Conservation (phyloP, 2,113 vertebrate genomes). For the Parus major region DNA sequence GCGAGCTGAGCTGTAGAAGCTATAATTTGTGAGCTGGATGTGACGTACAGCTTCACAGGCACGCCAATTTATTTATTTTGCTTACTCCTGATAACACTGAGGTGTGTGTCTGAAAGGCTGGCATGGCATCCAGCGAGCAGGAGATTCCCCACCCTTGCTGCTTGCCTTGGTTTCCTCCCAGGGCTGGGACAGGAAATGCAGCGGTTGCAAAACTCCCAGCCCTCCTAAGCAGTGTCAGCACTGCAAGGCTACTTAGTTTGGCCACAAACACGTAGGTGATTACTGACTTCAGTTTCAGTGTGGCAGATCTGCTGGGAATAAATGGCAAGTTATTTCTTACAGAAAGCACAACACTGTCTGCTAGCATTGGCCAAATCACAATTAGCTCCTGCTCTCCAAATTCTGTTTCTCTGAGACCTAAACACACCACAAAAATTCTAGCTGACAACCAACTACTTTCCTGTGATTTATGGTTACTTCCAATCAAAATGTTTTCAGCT, state of each 20-base stretch:
- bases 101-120: neutral
- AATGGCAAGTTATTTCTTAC: neutral
- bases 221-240: neutral
- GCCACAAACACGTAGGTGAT: neutral
- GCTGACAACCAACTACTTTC: neutral
- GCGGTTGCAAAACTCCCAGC: neutral
- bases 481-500: neutral
- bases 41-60: neutral
- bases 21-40: neutral
- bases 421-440: neutral
- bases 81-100: neutral
- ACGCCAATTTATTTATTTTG: neutral
- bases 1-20: neutral
- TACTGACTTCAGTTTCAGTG: neutral
- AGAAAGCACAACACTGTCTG: neutral
- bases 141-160: slow-evolving; percentile 30
- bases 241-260: neutral
- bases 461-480: neutral
- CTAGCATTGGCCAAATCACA: neutral
- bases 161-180: slow-evolving; percentile 10
- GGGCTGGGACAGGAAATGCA: slow-evolving; percentile 18
- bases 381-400: neutral
- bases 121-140: fast-evolving
- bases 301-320: neutral
- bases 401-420: neutral